phyloP scores from a whole-genome alignment of 2,797 vertebrate species.

The Moxostoma hubbsi region DNA sequence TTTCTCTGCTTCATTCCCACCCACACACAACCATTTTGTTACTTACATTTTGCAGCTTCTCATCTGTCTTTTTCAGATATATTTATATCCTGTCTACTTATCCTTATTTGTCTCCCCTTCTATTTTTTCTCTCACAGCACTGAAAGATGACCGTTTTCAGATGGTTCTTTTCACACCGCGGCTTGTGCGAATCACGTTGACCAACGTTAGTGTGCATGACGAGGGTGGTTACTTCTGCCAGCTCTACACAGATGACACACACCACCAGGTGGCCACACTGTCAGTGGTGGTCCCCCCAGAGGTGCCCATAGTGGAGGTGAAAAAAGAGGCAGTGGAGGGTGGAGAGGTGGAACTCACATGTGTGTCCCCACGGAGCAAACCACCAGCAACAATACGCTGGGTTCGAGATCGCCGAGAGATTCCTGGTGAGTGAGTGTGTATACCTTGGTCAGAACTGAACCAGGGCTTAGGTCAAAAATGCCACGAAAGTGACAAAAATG shows the following conservation, averaged over 20 bases:
- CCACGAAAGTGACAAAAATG: too few relatives aligned
- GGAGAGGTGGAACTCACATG: constrained; percentile 88
- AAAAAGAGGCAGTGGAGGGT: constrained; percentile 87
- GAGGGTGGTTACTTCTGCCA: constrained; percentile 95
- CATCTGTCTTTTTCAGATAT: background rate
- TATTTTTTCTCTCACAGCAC: constrained; percentile 71
- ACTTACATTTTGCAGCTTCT: background rate
- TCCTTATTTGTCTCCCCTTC: background rate
- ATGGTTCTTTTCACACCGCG: constrained; percentile 87
- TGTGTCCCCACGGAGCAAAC: constrained; percentile 85
- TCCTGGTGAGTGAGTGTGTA: constrained; percentile 74
- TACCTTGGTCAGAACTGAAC: too few relatives aligned
- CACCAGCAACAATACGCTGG: constrained; percentile 85
- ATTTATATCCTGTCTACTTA: background rate
- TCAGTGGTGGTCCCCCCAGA: constrained; percentile 85
- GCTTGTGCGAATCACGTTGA: constrained; percentile 85
- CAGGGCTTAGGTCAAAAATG: too few relatives aligned
- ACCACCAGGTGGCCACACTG: constrained; percentile 92
- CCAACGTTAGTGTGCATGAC: constrained; percentile 86
- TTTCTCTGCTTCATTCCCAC: too few relatives aligned
- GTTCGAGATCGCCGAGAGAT: constrained; percentile 85
- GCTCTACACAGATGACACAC: constrained; percentile 89
- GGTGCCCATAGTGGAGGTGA: constrained; percentile 85
- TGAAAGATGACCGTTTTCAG: constrained; percentile 93
- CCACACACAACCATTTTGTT: too few relatives aligned